These are phyloP conservation scores for Paradoxurus hermaphroditus DNA, from an alignment of 2,113 vertebrate genomes.

Conservation along the genomic window DNA sequence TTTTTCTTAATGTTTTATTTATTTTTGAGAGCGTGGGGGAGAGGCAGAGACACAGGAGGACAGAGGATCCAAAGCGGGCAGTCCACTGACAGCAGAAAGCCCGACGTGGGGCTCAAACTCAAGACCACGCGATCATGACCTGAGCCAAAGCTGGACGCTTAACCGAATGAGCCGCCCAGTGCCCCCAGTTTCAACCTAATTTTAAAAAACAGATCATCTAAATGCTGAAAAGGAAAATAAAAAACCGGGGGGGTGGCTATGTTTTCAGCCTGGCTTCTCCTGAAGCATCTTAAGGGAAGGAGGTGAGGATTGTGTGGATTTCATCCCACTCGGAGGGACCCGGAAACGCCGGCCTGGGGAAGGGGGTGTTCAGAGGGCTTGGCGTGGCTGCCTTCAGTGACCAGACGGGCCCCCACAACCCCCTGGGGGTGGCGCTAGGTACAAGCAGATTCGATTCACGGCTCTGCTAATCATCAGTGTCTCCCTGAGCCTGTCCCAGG, in stretches of 20 bases:
- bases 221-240: neutral
- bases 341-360: neutral
- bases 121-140: too few relatives aligned
- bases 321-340: neutral
- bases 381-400: accelerated
- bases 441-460: neutral
- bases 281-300: accelerated
- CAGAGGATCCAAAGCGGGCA: too few relatives aligned
- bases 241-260: neutral
- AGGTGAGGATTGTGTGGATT: too few relatives aligned
- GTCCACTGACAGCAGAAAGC: too few relatives aligned
- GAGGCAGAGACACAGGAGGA: too few relatives aligned
- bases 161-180: too few relatives aligned
- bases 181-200: neutral
- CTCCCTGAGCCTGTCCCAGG: neutral
- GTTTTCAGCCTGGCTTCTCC: neutral
- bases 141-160: too few relatives aligned
- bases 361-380: neutral
- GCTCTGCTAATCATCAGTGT: neutral
- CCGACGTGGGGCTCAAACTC: too few relatives aligned
- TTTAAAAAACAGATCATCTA: neutral
- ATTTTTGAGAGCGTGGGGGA: too few relatives aligned
- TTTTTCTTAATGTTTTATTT: too few relatives aligned
- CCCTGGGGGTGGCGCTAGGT: neutral
- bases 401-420: accelerated